Percentiles rank a stretch among this genome's conserved stretches.
These are phyloP conservation scores for Procambarus clarkii DNA, from an alignment of 1,140 invertebrate species.

Conservation along the genomic window DNA sequence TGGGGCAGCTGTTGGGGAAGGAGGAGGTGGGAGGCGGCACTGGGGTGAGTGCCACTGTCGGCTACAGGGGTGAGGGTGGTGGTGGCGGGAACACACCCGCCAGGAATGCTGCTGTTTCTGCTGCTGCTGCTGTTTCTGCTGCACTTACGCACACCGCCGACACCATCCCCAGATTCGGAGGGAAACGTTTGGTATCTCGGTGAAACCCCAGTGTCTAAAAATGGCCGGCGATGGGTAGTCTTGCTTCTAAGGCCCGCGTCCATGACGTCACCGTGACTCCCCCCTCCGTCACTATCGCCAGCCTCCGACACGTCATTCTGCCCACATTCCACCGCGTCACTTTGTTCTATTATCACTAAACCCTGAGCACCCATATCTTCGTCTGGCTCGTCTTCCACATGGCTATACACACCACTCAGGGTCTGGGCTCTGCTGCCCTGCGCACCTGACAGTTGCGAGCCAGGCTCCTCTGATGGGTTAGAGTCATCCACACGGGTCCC, in stretches of 20 bases:
- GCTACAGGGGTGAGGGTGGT: neutral
- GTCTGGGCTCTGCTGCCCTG: neutral
- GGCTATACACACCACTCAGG: neutral
- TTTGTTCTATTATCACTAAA: neutral
- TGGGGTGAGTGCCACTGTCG: neutral
- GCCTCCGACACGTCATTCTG: neutral
- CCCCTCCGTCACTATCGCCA: neutral
- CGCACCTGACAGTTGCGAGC: neutral
- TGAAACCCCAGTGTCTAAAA: neutral
- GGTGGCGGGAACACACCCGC: too few relatives aligned
- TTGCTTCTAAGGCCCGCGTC: too few relatives aligned
- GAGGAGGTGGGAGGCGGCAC: neutral
- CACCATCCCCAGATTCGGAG: neutral
- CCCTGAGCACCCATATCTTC: neutral
- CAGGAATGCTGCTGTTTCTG: too few relatives aligned
- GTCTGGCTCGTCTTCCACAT: neutral
- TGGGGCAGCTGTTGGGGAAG: slow-evolving; percentile 33
- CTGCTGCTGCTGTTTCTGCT: too few relatives aligned
- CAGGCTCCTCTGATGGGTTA: neutral
- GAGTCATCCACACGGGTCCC: neutral
- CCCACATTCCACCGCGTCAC: neutral
- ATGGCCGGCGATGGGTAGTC: neutral
- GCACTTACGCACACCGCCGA: neutral
- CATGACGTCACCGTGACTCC: too few relatives aligned
- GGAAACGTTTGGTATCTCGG: neutral